Evolutionary conservation across 2,797 vertebrate species (phyloP).

Genomic region (Nyctalus aviator): DNA sequence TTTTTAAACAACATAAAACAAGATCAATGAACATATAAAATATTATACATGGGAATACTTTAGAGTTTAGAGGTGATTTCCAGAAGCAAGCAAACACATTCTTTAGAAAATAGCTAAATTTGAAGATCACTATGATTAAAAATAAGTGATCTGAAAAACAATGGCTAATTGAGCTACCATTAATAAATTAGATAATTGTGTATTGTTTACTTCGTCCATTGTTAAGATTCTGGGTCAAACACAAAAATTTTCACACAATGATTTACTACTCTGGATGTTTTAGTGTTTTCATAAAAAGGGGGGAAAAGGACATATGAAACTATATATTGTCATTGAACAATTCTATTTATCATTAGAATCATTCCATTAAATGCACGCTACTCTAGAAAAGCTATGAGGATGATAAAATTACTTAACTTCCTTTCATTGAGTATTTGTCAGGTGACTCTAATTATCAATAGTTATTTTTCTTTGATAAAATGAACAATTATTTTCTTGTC

Average conservation of each 20-base stretch:
- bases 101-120: background rate
- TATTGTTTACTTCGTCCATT: background rate
- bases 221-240: background rate
- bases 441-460: background rate
- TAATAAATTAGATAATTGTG: background rate
- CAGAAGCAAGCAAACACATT: background rate
- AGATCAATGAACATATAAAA: background rate
- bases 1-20: background rate
- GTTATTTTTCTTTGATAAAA: constrained; percentile 5
- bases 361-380: background rate
- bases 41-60: background rate
- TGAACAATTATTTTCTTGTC: background rate
- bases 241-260: background rate
- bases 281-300: background rate
- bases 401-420: background rate
- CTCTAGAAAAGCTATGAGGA: background rate
- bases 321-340: background rate
- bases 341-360: background rate
- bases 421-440: background rate
- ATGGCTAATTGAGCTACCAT: background rate
- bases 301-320: background rate
- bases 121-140: background rate
- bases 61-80: background rate
- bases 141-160: background rate
- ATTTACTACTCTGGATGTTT: background rate